phyloP scores from a whole-genome alignment of 2,888 invertebrate species.

The Cremastinae sp. region DNA sequence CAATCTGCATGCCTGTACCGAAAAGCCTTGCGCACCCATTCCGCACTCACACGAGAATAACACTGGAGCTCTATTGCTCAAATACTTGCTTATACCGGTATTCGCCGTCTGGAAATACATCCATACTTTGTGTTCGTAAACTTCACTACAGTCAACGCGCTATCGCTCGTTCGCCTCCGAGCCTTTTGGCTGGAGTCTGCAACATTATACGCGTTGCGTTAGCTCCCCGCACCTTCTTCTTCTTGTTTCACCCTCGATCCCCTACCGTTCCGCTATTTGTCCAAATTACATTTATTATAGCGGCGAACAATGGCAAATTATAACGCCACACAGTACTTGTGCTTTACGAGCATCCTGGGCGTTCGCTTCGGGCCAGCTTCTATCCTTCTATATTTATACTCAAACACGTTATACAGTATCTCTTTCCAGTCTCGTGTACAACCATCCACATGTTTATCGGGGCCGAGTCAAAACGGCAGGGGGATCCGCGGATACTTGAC shows the following conservation, averaged over 20 bases:
- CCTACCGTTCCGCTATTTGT: conserved; percentile 65
- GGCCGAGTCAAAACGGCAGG: not conserved
- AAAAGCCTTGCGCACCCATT: conserved; percentile 38
- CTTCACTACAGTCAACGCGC: conserved; percentile 34
- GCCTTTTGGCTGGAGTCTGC: conserved; percentile 25
- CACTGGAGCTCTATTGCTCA: conserved; percentile 18
- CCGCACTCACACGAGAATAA: conserved; percentile 31
- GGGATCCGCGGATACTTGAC: conserved; percentile 20
- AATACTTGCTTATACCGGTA: conserved; percentile 22
- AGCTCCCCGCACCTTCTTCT: conserved; percentile 17
- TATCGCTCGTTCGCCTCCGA: conserved; percentile 36
- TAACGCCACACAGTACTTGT: conserved; percentile 58
- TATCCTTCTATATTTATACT: conserved; percentile 52
- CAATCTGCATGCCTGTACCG: conserved; percentile 18
- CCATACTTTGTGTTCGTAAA: conserved; percentile 3
- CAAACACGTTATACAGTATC: conserved; percentile 22
- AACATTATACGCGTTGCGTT: conserved; percentile 21
- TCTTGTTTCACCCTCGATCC: not conserved
- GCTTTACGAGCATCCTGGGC: conserved; percentile 70
- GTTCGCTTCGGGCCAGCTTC: conserved; percentile 57
- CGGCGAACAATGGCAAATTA: conserved; percentile 63
- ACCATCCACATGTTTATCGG: conserved; percentile 39
- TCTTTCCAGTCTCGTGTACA: conserved; percentile 24
- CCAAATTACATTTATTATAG: conserved; percentile 67
- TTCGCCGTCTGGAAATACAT: conserved; percentile 20